Evolutionary conservation across 2,113 vertebrate species (phyloP).

Genomic region (Apeltes quadracus): DNA sequence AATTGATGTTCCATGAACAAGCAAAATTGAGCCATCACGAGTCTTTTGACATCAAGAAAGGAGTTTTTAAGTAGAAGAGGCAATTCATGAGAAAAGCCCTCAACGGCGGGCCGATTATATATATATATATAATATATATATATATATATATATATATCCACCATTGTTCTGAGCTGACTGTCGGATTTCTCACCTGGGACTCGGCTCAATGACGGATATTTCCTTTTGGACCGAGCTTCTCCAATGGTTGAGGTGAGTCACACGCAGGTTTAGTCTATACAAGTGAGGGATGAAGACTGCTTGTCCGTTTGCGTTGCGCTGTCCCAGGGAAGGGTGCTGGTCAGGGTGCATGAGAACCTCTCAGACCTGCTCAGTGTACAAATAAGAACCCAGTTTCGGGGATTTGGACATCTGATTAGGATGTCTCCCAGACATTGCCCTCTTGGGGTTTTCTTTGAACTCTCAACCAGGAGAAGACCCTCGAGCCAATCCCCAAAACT

Average conservation of each 20-base stretch:
- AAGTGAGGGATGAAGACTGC: neutral
- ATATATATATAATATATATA: too few relatives aligned
- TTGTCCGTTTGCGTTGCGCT: neutral
- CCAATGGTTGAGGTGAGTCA: neutral
- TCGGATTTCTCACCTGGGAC: neutral
- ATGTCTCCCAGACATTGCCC: constrained; percentile 26
- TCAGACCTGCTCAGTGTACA: neutral
- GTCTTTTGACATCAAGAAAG: constrained; percentile 22
- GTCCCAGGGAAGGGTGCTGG: neutral
- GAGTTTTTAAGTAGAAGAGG: constrained; percentile 37
- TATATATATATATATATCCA: too few relatives aligned
- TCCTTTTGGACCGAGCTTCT: neutral
- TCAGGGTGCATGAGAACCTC: neutral
- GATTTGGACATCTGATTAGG: constrained; percentile 33
- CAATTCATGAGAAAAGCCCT: constrained; percentile 29
- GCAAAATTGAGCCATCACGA: constrained; percentile 32
- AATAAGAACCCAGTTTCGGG: neutral
- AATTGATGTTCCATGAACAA: constrained; percentile 51
- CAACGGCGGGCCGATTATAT: too few relatives aligned
- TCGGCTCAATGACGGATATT: neutral
- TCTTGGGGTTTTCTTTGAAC: constrained; percentile 49
- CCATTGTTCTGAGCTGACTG: too few relatives aligned
- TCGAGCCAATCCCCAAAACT: constrained; percentile 21
- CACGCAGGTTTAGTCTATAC: neutral
- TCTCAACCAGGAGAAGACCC: constrained; percentile 39